Evolutionary conservation across 2,888 invertebrate genomes (phyloP).

Genomic region (Nowickia ferox): DNA sequence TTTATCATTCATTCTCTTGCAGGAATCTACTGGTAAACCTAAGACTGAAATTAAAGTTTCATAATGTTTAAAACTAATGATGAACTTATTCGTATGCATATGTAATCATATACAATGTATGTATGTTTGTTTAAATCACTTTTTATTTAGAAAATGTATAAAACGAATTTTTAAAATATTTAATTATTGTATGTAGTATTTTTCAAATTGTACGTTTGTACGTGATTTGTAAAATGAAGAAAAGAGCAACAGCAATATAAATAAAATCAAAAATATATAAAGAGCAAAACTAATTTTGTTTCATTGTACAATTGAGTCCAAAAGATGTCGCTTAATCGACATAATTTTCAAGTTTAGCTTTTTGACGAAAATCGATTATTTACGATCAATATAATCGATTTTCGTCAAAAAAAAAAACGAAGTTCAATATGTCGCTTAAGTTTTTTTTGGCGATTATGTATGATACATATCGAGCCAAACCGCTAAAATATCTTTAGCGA

Average conservation of each 20-base stretch:
- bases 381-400: too few species aligned
- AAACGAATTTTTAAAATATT: conserved; percentile 42
- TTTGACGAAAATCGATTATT: too few species aligned
- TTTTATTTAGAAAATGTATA: conserved; percentile 53
- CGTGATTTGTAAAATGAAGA: not conserved
- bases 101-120: conserved; percentile 1
- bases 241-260: not conserved
- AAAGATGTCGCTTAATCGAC: too few species aligned
- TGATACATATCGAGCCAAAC: too few species aligned
- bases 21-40: conserved; percentile 66
- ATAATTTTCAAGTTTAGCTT: too few species aligned
- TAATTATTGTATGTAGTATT: conserved; percentile 22
- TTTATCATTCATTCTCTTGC: conserved; percentile 28
- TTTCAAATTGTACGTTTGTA: conserved; percentile 41
- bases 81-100: conserved; percentile 11
- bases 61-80: conserved; percentile 52
- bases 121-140: conserved; percentile 24
- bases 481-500: too few species aligned
- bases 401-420: too few species aligned
- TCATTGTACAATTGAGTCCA: too few species aligned
- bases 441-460: too few species aligned
- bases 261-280: conserved; percentile 3
- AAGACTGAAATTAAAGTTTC: conserved; percentile 70
- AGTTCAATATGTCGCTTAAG: too few species aligned
- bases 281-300: too few species aligned